A percentile compares a stretch with the other conserved stretches of the same genome.
phyloP scores from a whole-genome alignment of 1,140 invertebrate genomes.

The Pomacea maculata region DNA sequence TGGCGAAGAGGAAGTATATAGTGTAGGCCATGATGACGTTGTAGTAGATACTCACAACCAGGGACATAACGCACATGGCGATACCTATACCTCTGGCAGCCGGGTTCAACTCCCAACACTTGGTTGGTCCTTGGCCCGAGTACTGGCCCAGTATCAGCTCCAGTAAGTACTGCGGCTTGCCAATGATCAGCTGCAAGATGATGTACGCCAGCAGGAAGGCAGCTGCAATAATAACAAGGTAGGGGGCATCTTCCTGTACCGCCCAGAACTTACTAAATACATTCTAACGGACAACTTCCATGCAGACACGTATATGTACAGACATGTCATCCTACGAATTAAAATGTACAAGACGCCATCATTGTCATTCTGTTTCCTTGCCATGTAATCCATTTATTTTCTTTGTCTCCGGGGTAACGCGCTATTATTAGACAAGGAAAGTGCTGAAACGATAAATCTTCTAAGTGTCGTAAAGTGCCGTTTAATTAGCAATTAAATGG shows the following conservation, averaged over 20 bases:
- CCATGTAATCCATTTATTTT: no score
- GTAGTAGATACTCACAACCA: constrained; percentile 76
- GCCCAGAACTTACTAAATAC: no score
- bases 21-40: constrained; percentile 66
- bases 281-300: no score
- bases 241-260: background rate
- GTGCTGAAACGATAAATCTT: no score
- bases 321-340: no score
- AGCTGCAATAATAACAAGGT: constrained; percentile 53
- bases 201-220: constrained; percentile 71
- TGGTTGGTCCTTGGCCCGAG: constrained; percentile 63
- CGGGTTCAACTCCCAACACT: constrained; percentile 64
- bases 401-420: no score
- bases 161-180: constrained; percentile 69
- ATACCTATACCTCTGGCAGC: constrained; percentile 76
- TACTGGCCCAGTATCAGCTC: constrained; percentile 67
- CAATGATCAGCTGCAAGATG: constrained; percentile 71
- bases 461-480: no score
- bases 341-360: no score
- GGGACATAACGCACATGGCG: constrained; percentile 83
- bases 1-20: constrained; percentile 62
- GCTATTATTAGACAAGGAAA: no score
- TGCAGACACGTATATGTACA: no score
- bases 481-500: no score
- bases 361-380: no score